Percentiles rank a stretch among this genome's conserved stretches.
Evolutionary conservation across 2,888 invertebrate genomes (phyloP).

Genomic region (Tortricodes alternella): DNA sequence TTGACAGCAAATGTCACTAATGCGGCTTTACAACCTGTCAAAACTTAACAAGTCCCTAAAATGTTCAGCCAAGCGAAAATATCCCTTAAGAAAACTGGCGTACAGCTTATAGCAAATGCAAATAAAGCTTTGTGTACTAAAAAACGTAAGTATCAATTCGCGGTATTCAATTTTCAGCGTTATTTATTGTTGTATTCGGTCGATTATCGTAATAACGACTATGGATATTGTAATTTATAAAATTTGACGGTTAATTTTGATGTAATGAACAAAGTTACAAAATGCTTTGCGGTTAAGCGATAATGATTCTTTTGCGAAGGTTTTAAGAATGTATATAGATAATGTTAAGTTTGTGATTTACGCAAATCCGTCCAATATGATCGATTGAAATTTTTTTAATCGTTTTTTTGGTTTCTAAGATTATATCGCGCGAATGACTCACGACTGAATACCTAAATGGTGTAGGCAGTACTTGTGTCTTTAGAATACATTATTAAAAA

Average conservation of each 20-base stretch:
- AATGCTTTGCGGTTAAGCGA: background rate
- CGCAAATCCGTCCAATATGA: constrained; percentile 41
- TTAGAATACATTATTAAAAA: too few relatives aligned
- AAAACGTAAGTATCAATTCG: background rate
- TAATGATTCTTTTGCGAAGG: background rate
- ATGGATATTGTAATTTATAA: background rate
- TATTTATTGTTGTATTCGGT: background rate
- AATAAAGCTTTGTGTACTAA: background rate
- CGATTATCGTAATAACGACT: background rate
- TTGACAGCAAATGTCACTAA: constrained; percentile 22
- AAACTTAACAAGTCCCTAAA: background rate
- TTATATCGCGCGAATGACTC: too few relatives aligned
- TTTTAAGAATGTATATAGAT: background rate
- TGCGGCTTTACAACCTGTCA: constrained; percentile 11
- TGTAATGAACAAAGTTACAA: background rate
- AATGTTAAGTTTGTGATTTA: constrained; percentile 9
- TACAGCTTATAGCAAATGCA: background rate
- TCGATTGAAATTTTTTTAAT: constrained; percentile 38
- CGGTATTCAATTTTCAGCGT: background rate
- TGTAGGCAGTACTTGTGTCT: too few relatives aligned
- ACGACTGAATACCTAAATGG: too few relatives aligned
- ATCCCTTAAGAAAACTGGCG: background rate
- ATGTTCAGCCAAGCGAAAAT: background rate
- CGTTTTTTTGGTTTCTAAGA: constrained; percentile 29
- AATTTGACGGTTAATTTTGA: background rate